Base-by-base conservation (phyloP, 2,113 vertebrate genomes). In the Misgurnus mizolepis region DNA sequence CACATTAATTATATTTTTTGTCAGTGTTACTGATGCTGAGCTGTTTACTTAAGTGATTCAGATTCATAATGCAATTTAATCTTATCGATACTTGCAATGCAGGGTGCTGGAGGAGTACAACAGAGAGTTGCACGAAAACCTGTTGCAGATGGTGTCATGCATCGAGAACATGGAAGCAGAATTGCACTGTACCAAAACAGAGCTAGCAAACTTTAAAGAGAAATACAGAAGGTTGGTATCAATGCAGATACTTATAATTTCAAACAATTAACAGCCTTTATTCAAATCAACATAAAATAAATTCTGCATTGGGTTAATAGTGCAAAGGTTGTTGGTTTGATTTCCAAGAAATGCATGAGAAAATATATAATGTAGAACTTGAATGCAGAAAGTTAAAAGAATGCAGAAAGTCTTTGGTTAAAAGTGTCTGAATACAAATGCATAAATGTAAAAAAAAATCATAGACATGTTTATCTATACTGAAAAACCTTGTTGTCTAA, bases 111-210 rank as follows among this genome's bases (percentile, higher is more conserved):
- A 91, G 83, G 89, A 91, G 39, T 89, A 93, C 81, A 93, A 93
- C 66, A 61, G 83, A 4, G 91, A 92, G 79, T 88, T 93, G n/a
- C 92, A 92, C 10, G 90, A 92, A 85, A 92, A 91, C 73, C 74
- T 94, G 73, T 69, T 91, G 78, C 90, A 92, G 86, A 91, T 87
- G 0, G 89, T 92, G 74, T 85, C 90, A 50, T 91, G 90, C 85
- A 93, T 93, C 11, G 92, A 93, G 86, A 91, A 87, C 79, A 86
- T 93, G 81, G 92, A 94, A 82, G 80, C 40, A 7, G 90, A 93
- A 84, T 45, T 94, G 66, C 88, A 91, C 74, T 88, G 86, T 41
- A 91, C 89, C 70, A 92, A 88, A 55, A 88, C 90, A 4, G 92
- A 94, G 80, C 86, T 94, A 22, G 77, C 79, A 12, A 83, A 78